Evolutionary conservation across 2,113 vertebrate species (phyloP), one percentile per base, ranked within the genome.

Genomic region (Protobothrops flavoviridis): DNA sequence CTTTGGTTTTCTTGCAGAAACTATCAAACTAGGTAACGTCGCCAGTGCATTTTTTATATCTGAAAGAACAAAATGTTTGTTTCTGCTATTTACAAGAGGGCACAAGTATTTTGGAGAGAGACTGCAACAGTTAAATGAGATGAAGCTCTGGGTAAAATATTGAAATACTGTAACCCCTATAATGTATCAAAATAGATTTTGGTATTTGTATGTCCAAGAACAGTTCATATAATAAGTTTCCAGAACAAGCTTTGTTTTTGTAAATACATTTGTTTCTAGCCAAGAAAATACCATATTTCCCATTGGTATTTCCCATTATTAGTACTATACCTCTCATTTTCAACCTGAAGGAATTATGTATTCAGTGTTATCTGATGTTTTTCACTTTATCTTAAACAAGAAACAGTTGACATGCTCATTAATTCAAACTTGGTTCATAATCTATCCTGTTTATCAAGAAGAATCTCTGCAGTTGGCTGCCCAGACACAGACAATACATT

Each of bases 221-320:
- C 61, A 2, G 87, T 85, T 88, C 39, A 1, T 56, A 55, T 26
- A 45, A 91, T 85, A 91, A 56, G 48, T 95, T 95, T 93, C 91
- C 87, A 86, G 93, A 94, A 43, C 17, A 74, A n/a, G 53, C 26
- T 94, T 55, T 53, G 10, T 92, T 93, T 87, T 90, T 11, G 61
- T 26, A 74, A 85, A 88, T 39, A 85, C 91, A 33, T 33, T 57
- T 57, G 11, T 92, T 48, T 89, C 53, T 86, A 86, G 15, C 17
- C 92, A 15, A 13, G 0, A 11, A 0, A 9, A 48, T 10, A 48
- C 57, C 93, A 91, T 88, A 26, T 74, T 21, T 87, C 43, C 89
- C 11, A 17, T 2, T 17, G 12, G 56, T 91, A 92, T 9, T 50
- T 50, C 48, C 48, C 48, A 90, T 89, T 87, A 59, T 87, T 57